Percentiles rank a stretch among this genome's conserved stretches.
These are phyloP conservation scores for Hyla sarda DNA, from an alignment of 2,113 vertebrate species.

Conservation along the genomic window DNA sequence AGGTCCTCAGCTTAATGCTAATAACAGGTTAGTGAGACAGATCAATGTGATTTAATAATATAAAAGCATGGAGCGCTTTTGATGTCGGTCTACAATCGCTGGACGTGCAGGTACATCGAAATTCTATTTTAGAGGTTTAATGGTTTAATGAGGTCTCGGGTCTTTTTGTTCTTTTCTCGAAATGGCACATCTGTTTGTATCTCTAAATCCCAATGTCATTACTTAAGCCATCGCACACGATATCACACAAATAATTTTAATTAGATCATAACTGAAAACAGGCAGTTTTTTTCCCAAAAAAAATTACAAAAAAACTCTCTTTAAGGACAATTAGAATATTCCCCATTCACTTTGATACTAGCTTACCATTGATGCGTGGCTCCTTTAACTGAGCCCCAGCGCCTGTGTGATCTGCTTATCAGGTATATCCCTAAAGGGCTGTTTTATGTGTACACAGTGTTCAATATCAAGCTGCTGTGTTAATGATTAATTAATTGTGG, in stretches of 20 bases:
- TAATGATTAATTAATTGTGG: constrained; percentile 60
- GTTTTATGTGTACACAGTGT: constrained; percentile 35
- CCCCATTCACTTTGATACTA: background rate
- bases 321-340: background rate
- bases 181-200: background rate
- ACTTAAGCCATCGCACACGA: background rate
- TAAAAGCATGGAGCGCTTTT: constrained; percentile 12
- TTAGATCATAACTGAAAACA: background rate
- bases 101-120: constrained; percentile 24
- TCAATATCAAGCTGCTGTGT: constrained; percentile 53
- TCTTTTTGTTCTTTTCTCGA: background rate
- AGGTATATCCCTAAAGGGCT: constrained; percentile 34
- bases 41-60: constrained; percentile 55
- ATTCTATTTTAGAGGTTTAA: constrained; percentile 32
- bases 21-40: constrained; percentile 22
- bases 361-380: background rate
- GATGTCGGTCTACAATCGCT: constrained; percentile 28
- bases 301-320: background rate
- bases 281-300: background rate
- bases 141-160: constrained; percentile 5
- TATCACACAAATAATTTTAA: background rate
- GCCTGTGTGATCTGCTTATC: constrained; percentile 26
- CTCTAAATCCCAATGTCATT: background rate
- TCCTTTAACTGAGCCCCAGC: background rate
- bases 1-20: constrained; percentile 20